These are phyloP conservation scores for Drosophila subpulchrella DNA, from an alignment of 1,140 invertebrate species.

Conservation along the genomic window DNA sequence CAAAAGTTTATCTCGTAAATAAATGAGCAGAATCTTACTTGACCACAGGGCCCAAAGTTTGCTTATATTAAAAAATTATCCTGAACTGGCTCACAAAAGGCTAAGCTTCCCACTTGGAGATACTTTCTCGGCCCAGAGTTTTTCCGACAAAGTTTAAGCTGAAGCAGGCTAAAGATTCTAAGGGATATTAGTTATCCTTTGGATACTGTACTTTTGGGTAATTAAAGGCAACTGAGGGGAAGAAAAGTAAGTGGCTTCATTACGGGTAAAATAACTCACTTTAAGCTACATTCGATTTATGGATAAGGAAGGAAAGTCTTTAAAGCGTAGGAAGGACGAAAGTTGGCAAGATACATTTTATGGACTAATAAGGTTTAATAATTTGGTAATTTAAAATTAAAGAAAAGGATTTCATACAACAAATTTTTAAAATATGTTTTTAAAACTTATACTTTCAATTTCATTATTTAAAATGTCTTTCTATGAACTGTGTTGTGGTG, in stretches of 20 bases:
- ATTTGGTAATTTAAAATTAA: no score
- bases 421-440: no score
- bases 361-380: background rate
- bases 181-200: slow-evolving; percentile 38
- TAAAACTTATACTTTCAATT: no score
- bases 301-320: background rate
- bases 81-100: slow-evolving; percentile 3
- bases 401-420: no score
- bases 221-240: slow-evolving; percentile 47
- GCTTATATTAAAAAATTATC: slow-evolving; percentile 42
- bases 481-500: background rate
- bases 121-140: slow-evolving; percentile 3
- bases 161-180: slow-evolving; percentile 23
- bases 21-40: slow-evolving; percentile 66
- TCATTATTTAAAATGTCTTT: no score
- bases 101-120: slow-evolving; percentile 5
- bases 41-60: slow-evolving; percentile 31
- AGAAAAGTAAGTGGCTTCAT: slow-evolving; percentile 24
- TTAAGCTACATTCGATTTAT: background rate
- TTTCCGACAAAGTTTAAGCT: slow-evolving; percentile 19
- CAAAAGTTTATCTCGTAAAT: slow-evolving; percentile 81
- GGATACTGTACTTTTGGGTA: slow-evolving; percentile 45
- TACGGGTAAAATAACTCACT: slow-evolving; percentile 7
- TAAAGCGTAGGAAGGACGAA: background rate
- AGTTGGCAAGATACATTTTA: background rate